Conservation (phyloP, 2,888 invertebrate species). For the Leucophenga montana region DNA sequence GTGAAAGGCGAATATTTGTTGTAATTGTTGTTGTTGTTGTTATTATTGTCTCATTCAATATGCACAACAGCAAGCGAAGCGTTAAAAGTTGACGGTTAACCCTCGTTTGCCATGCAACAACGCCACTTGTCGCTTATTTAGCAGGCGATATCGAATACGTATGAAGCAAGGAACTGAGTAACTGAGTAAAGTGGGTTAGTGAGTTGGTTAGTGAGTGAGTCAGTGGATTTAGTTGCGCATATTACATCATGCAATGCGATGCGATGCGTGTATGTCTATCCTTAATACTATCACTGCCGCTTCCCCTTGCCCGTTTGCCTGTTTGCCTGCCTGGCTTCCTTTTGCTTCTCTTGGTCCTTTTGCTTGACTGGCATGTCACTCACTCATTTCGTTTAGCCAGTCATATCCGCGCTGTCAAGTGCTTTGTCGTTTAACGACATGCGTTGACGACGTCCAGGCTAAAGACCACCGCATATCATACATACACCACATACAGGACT, state of each 20-base stretch:
- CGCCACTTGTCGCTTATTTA: constrained; percentile 16
- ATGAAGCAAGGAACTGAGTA: too few species aligned
- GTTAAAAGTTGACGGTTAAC: constrained; percentile 55
- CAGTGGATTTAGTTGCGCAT: constrained; percentile 49
- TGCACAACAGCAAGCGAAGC: constrained; percentile 49
- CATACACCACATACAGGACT: background rate
- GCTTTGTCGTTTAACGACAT: constrained; percentile 27
- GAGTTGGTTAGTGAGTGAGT: constrained; percentile 46
- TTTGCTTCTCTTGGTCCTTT: constrained; percentile 27
- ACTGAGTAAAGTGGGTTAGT: constrained; percentile 41
- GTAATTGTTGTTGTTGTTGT: constrained; percentile 19
- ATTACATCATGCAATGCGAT: constrained; percentile 55
- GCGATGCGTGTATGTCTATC: constrained; percentile 14
- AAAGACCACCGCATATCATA: background rate
- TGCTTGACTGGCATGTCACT: constrained; percentile 2
- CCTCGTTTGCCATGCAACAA: constrained; percentile 10
- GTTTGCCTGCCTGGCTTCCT: constrained; percentile 8
- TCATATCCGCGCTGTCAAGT: constrained; percentile 21
- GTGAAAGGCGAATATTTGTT: constrained; percentile 19
- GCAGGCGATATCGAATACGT: background rate
- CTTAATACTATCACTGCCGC: constrained; percentile 19
- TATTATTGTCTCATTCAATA: constrained; percentile 52
- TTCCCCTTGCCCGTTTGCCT: constrained; percentile 35
- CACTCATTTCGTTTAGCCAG: constrained; percentile 47
- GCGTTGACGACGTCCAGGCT: constrained; percentile 22